These are phyloP conservation scores for Hirudo medicinalis DNA, from an alignment of 1,140 invertebrate species.

Conservation along the genomic window DNA sequence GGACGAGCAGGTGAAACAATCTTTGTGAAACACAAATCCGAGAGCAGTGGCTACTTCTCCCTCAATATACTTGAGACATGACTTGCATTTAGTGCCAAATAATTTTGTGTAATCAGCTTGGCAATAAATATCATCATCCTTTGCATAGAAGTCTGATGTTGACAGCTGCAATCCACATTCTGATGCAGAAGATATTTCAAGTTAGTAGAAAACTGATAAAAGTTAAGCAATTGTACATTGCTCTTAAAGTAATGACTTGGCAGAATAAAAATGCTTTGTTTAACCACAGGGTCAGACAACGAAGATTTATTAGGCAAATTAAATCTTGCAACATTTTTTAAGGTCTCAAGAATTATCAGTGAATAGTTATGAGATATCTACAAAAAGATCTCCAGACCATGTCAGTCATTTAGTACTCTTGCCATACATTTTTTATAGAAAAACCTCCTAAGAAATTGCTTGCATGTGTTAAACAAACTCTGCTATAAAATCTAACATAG, in stretches of 20 bases:
- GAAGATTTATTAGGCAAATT: neutral
- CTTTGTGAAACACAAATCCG: constrained; percentile 79
- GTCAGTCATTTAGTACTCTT: too few species aligned
- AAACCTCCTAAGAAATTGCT: neutral
- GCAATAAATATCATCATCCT: constrained; percentile 80
- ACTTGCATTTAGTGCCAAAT: constrained; percentile 78
- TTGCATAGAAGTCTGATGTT: constrained; percentile 70
- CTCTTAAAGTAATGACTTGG: neutral
- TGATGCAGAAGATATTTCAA: constrained; percentile 31
- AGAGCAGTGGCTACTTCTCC: constrained; percentile 74
- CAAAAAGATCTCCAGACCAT: too few species aligned
- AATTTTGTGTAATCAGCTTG: constrained; percentile 76
- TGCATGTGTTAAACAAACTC: neutral
- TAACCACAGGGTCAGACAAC: neutral
- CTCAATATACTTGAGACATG: constrained; percentile 78
- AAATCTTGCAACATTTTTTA: neutral
- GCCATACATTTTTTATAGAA: neutral
- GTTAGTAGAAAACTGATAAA: neutral
- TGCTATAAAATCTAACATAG: neutral
- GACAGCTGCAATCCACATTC: constrained; percentile 72
- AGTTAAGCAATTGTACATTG: neutral
- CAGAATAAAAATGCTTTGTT: neutral
- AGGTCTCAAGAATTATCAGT: neutral
- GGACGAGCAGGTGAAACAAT: constrained; percentile 80
- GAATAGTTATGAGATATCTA: neutral